Conservation (phyloP, 2,888 invertebrate species). For the Acanthococcus lagerstroemiae region DNA sequence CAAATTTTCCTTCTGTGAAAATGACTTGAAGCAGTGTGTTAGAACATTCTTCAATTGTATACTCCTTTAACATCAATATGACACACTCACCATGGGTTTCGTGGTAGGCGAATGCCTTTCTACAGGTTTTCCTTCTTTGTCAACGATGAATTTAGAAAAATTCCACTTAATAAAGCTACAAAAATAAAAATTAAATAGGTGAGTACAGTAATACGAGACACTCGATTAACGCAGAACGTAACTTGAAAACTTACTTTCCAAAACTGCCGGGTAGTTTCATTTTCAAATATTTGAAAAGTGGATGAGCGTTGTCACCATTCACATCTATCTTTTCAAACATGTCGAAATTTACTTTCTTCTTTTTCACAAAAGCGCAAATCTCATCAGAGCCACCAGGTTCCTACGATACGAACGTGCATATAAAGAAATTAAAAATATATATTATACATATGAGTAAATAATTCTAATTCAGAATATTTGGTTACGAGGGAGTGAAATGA, state of each 20-base stretch:
- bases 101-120: conserved; percentile 51
- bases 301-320: conserved; percentile 54
- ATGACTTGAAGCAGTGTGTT: no score
- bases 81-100: conserved; percentile 36
- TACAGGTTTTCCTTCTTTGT: conserved; percentile 60
- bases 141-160: conserved; percentile 75
- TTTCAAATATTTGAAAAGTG: conserved; percentile 59
- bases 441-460: neutral
- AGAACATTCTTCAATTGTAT: no score
- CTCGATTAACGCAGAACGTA: no score
- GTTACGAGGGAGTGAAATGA: no score
- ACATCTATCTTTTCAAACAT: conserved; percentile 63
- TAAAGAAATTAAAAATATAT: neutral
- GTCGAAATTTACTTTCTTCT: conserved; percentile 58
- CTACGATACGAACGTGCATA: conserved; percentile 41
- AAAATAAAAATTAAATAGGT: no score
- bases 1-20: no score
- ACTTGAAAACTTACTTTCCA: conserved; percentile 37
- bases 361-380: conserved; percentile 53
- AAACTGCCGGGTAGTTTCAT: conserved; percentile 42
- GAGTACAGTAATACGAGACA: conserved; percentile 43
- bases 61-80: no score
- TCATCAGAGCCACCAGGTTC: conserved; percentile 56
- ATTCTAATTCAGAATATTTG: no score
- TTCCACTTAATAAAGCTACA: conserved; percentile 73